Conservation (phyloP, 2,888 invertebrate species). For the Muschampia plurimacula region DNA sequence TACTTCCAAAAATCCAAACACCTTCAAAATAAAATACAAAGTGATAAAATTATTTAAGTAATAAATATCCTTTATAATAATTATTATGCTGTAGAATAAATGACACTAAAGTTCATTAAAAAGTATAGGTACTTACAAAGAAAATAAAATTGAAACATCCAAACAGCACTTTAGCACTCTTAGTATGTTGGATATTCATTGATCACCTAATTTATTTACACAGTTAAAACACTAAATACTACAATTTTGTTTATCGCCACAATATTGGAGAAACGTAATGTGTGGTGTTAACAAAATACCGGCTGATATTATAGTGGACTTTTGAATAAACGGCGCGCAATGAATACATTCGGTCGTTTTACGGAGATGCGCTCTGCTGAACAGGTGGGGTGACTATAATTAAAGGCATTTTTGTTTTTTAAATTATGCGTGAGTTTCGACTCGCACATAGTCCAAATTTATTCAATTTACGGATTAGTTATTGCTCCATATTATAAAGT, state of each 20-base stretch:
- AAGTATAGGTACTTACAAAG: slow-evolving; percentile 79
- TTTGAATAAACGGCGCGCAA: slow-evolving; percentile 68
- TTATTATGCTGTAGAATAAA: not conserved
- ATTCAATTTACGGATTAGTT: slow-evolving; percentile 7
- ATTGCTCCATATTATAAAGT: not conserved
- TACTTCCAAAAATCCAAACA: slow-evolving; percentile 87
- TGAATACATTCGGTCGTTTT: slow-evolving; percentile 80
- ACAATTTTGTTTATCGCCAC: slow-evolving; percentile 40
- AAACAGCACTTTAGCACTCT: slow-evolving; percentile 87
- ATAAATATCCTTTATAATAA: not conserved
- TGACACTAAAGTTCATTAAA: not conserved
- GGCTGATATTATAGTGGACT: slow-evolving; percentile 57
- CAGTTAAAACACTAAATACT: slow-evolving; percentile 36
- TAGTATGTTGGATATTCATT: slow-evolving; percentile 73
- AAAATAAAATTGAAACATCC: slow-evolving; percentile 89
- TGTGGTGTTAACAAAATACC: slow-evolving; percentile 52
- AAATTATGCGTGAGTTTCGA: slow-evolving; percentile 72
- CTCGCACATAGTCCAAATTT: slow-evolving; percentile 23
- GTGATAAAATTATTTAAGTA: not conserved
- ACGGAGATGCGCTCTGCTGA: slow-evolving; percentile 84
- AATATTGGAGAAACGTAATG: slow-evolving; percentile 43
- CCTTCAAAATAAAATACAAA: slow-evolving; percentile 3
- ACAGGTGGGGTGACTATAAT: slow-evolving; percentile 86
- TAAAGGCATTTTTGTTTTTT: slow-evolving; percentile 79
- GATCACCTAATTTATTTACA: slow-evolving; percentile 27